phyloP scores from a whole-genome alignment of 1,140 invertebrate genomes.

The Ooceraea biroi region DNA sequence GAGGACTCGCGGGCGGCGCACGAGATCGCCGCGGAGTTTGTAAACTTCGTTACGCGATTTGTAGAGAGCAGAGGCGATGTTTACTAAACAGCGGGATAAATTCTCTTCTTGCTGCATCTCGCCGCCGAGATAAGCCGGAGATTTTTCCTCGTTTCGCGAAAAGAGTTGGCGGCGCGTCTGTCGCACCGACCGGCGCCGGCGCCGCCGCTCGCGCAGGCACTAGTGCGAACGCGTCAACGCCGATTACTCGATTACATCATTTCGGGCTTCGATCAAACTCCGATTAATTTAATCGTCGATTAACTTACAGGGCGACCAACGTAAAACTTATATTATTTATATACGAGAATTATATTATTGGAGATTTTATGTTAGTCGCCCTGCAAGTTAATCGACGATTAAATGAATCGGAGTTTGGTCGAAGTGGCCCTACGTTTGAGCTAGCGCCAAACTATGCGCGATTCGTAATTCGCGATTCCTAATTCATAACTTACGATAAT shows the following conservation, averaged over 20 bases:
- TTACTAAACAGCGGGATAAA: constrained; percentile 82
- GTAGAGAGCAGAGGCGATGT: constrained; percentile 76
- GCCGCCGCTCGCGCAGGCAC: not conserved
- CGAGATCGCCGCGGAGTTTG: constrained; percentile 77
- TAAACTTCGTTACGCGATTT: constrained; percentile 77
- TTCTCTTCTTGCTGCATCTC: constrained; percentile 53
- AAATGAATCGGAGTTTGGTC: no score
- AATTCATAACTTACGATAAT: no score
- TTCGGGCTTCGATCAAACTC: not conserved
- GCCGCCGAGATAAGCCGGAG: constrained; percentile 51
- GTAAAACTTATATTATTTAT: no score
- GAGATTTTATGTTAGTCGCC: no score
- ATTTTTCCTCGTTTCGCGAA: constrained; percentile 47
- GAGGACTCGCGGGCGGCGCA: constrained; percentile 24
- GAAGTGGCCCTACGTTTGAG: no score
- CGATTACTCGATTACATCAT: not conserved
- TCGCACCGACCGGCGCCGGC: constrained; percentile 15
- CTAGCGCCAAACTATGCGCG: no score
- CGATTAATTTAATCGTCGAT: no score
- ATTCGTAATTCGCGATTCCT: no score
- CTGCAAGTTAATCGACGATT: no score
- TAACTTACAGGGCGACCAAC: no score
- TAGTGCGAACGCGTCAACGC: constrained; percentile 11
- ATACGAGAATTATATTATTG: no score
- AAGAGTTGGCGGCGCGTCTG: not conserved